Evolutionary conservation across 2,888 invertebrate species (phyloP).

Genomic region (Cinara cedri): DNA sequence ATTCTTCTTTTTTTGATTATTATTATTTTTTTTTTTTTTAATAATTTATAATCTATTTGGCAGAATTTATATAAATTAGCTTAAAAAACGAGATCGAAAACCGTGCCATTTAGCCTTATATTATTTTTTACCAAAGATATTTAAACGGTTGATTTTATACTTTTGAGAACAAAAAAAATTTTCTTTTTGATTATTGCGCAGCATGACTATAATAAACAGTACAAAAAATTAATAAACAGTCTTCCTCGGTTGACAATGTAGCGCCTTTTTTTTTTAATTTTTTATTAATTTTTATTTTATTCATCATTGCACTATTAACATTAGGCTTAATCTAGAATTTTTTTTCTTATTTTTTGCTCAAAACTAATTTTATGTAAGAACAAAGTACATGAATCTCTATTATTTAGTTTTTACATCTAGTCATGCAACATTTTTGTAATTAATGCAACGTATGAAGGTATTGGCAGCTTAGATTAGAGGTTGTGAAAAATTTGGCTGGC

Average conservation of each 20-base stretch:
- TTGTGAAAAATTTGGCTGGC: slow-evolving; percentile 40
- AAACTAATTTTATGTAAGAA: slow-evolving; percentile 51
- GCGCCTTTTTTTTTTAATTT: slow-evolving; percentile 26
- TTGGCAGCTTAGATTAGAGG: slow-evolving; percentile 49
- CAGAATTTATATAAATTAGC: slow-evolving; percentile 30
- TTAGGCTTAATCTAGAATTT: slow-evolving; percentile 45
- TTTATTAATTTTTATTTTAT: slow-evolving; percentile 34
- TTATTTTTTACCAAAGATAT: slow-evolving; percentile 56
- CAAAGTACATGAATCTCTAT: slow-evolving; percentile 52
- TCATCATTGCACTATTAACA: slow-evolving; percentile 51
- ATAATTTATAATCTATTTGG: slow-evolving; percentile 42
- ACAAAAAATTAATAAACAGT: slow-evolving; percentile 44
- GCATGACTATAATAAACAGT: slow-evolving; percentile 51
- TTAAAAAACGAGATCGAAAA: slow-evolving; percentile 23
- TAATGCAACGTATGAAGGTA: slow-evolving; percentile 37
- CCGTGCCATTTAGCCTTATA: slow-evolving; percentile 43
- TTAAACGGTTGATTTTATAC: slow-evolving; percentile 46
- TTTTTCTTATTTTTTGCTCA: slow-evolving; percentile 52
- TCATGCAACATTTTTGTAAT: slow-evolving; percentile 53
- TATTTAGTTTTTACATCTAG: slow-evolving; percentile 53
- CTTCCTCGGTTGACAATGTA: slow-evolving; percentile 50
- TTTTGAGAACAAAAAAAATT: slow-evolving; percentile 29
- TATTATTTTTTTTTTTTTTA: slow-evolving; percentile 41
- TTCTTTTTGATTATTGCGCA: slow-evolving; percentile 1
- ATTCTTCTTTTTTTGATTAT: slow-evolving; percentile 45